Percentiles rank a stretch among this genome's conserved stretches.
Evolutionary conservation across 2,888 invertebrate species (phyloP).

Genomic region (Lissonota sp.): DNA sequence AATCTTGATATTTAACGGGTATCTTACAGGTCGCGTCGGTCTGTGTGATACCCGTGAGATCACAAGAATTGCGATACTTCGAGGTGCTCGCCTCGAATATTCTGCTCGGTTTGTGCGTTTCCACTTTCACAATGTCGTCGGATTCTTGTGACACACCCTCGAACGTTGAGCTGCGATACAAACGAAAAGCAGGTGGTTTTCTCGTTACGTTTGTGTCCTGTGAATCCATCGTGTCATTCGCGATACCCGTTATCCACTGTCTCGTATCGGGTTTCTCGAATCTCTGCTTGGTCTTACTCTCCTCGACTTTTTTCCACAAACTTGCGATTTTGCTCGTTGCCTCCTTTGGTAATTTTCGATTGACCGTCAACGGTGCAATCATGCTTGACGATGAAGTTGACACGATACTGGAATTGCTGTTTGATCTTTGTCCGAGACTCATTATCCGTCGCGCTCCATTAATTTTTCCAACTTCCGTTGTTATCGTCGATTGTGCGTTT

Average conservation of each 20-base stretch:
- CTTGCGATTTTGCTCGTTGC: constrained; percentile 92
- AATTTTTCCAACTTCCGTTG: constrained; percentile 64
- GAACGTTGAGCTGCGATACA: constrained; percentile 88
- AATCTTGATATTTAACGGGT: constrained; percentile 73
- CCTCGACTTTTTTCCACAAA: constrained; percentile 92
- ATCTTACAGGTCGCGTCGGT: constrained; percentile 75
- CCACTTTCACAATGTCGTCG: constrained; percentile 13
- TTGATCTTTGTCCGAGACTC: constrained; percentile 82
- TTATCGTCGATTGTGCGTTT: constrained; percentile 68
- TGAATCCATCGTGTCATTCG: constrained; percentile 60
- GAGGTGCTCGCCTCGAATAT: constrained; percentile 54
- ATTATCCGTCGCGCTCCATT: constrained; percentile 48
- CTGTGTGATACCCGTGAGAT: constrained; percentile 75
- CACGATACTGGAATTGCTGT: constrained; percentile 87
- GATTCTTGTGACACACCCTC: constrained; percentile 84
- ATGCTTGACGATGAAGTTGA: constrained; percentile 81
- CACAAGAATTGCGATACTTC: constrained; percentile 79
- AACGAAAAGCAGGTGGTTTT: constrained; percentile 70
- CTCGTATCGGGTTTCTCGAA: constrained; percentile 86
- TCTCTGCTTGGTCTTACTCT: constrained; percentile 86
- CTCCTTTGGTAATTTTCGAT: constrained; percentile 85
- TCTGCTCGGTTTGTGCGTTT: constrained; percentile 48
- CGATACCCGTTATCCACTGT: constrained; percentile 85
- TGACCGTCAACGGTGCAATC: constrained; percentile 70
- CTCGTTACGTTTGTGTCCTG: constrained; percentile 58